Evolutionary conservation across 1,140 invertebrate genomes (phyloP).

Genomic region (Macrocentrus cingulum): DNA sequence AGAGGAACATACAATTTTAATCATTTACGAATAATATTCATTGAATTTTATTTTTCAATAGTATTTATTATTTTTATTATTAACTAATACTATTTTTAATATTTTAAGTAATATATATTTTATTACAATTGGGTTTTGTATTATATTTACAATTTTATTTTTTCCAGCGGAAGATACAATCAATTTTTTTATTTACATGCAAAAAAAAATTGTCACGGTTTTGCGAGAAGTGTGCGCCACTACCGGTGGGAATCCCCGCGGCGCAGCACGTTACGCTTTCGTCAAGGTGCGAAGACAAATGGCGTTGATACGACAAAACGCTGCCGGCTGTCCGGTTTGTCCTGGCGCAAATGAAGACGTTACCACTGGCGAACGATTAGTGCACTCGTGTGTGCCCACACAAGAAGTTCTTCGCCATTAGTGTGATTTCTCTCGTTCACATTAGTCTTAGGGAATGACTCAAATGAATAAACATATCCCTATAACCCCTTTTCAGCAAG

Average conservation of each 20-base stretch:
- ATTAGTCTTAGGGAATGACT: constrained; percentile 20
- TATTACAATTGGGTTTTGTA: too few relatives aligned
- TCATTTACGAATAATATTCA: too few relatives aligned
- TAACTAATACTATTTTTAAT: neutral
- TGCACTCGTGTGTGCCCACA: constrained; percentile 26
- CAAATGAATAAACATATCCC: too few relatives aligned
- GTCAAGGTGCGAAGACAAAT: constrained; percentile 42
- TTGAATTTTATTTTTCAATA: constrained; percentile 31
- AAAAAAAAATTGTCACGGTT: constrained; percentile 15
- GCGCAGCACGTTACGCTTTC: constrained; percentile 30
- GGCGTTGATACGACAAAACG: constrained; percentile 37
- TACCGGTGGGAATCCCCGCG: constrained; percentile 10
- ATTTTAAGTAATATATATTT: too few relatives aligned
- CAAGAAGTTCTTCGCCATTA: constrained; percentile 26
- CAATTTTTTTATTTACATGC: too few relatives aligned
- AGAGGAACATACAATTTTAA: constrained; percentile 44
- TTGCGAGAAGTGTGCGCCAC: neutral
- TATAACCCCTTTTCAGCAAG: too few relatives aligned
- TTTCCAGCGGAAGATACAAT: too few relatives aligned
- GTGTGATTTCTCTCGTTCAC: constrained; percentile 23
- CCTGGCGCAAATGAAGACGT: constrained; percentile 46
- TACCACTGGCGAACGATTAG: constrained; percentile 44
- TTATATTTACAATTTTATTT: too few relatives aligned
- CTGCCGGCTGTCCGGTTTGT: constrained; percentile 30
- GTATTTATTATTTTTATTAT: neutral